Conservation (phyloP, 2,888 invertebrate genomes). For the Pelosia muscerda region DNA sequence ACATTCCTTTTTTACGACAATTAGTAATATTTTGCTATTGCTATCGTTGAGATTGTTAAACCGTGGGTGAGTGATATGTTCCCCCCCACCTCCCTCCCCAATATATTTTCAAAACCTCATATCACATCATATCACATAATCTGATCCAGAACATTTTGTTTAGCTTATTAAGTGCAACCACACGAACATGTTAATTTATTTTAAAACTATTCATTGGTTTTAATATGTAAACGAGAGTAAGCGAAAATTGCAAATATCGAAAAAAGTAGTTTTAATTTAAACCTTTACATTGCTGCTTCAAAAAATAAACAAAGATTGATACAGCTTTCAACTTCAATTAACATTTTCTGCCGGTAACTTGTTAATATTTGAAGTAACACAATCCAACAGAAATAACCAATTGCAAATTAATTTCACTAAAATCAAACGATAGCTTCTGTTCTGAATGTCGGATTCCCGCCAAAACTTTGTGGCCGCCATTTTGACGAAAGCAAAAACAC, state of each 20-base stretch:
- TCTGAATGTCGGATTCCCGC: conserved; percentile 38
- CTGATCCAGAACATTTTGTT: not conserved
- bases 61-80: no score
- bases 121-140: not conserved
- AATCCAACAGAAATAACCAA: conserved; percentile 20
- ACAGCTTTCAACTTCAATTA: conserved; percentile 5
- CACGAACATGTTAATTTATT: not conserved
- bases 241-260: not conserved
- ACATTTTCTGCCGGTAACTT: conserved; percentile 15
- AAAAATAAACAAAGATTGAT: conserved; percentile 10
- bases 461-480: conserved; percentile 58
- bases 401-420: conserved; percentile 25
- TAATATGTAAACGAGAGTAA: not conserved
- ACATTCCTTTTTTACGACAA: no score
- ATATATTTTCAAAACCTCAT: not conserved
- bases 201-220: not conserved
- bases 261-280: not conserved
- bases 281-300: conserved; percentile 1
- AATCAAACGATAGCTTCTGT: conserved; percentile 28
- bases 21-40: no score
- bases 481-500: conserved; percentile 58
- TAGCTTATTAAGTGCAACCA: not conserved
- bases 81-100: no score
- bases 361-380: conserved; percentile 23
- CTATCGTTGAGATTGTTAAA: no score